A percentile compares a stretch with the other conserved stretches of the same genome.
Conservation (phyloP, 2,888 invertebrate species). For the Coleophora deauratella region DNA sequence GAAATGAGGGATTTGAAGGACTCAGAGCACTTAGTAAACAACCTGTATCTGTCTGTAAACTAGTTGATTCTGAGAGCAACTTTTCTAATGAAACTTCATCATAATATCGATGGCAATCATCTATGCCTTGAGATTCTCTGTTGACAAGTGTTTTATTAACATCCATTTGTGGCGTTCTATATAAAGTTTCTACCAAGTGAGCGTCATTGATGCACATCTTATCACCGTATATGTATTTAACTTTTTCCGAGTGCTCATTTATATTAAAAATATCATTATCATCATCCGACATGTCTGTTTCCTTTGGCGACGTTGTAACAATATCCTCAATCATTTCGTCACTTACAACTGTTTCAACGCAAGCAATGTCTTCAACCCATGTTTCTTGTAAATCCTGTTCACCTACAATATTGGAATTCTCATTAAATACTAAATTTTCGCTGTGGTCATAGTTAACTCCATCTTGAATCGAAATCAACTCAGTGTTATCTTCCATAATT, state of each 20-base stretch:
- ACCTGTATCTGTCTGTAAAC: slow-evolving; percentile 10
- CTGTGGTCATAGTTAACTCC: slow-evolving; percentile 23
- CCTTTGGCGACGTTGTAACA: slow-evolving; percentile 36
- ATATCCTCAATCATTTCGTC: slow-evolving; percentile 58
- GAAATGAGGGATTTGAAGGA: slow-evolving; percentile 7
- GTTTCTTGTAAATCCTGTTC: slow-evolving; percentile 39
- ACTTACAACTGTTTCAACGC: slow-evolving; percentile 60
- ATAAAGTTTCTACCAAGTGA: slow-evolving; percentile 48
- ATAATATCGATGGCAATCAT: slow-evolving; percentile 24
- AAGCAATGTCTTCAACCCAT: slow-evolving; percentile 64
- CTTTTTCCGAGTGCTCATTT: slow-evolving; percentile 17
- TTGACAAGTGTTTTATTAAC: slow-evolving; percentile 43
- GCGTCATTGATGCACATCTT: slow-evolving; percentile 44
- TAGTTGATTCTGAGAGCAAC: slow-evolving; percentile 34
- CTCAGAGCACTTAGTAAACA: background rate
- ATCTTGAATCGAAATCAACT: slow-evolving; percentile 14
- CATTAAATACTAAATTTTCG: slow-evolving; percentile 24
- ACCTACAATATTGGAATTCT: slow-evolving; percentile 16
- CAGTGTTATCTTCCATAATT: slow-evolving; percentile 11
- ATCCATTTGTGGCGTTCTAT: slow-evolving; percentile 53
- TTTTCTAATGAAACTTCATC: slow-evolving; percentile 37
- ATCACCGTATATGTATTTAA: slow-evolving; percentile 46
- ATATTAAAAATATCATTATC: slow-evolving; percentile 22
- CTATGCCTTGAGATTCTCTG: slow-evolving; percentile 20
- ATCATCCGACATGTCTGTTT: slow-evolving; percentile 22